Conservation (phyloP, 2,888 invertebrate species). For the Prosopocoilus inquinatus region DNA sequence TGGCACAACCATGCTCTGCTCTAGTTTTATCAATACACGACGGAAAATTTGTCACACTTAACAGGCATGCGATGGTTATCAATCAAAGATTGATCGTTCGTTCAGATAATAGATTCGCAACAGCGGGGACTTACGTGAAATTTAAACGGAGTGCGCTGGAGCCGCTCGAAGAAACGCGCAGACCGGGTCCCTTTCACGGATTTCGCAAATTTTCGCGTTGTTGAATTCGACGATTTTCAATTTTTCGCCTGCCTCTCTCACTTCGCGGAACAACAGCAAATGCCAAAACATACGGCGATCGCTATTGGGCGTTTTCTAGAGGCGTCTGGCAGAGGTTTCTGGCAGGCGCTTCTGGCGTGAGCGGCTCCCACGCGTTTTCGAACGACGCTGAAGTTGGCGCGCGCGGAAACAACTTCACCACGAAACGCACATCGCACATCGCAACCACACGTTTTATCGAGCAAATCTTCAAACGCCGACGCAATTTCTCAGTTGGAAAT, state of each 20-base stretch:
- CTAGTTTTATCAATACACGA: conserved; percentile 47
- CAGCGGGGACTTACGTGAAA: conserved; percentile 49
- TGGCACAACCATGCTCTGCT: conserved; percentile 45
- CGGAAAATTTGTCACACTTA: conserved; percentile 1
- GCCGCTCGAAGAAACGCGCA: conserved; percentile 19
- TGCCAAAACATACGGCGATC: conserved; percentile 36
- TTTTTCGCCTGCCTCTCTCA: conserved; percentile 39
- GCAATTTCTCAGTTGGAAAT: too few relatives aligned
- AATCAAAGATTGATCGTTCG: conserved; percentile 38
- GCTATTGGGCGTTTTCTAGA: conserved; percentile 42
- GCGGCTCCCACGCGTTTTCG: conserved; percentile 18
- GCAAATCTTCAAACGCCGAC: neutral
- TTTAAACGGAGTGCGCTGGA: conserved; percentile 40
- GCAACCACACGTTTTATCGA: too few relatives aligned
- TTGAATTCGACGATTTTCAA: conserved; percentile 48
- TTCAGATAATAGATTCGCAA: conserved; percentile 9
- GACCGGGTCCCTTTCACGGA: conserved; percentile 32
- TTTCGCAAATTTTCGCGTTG: conserved; percentile 42
- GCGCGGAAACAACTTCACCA: conserved; percentile 13
- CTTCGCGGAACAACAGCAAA: conserved; percentile 40
- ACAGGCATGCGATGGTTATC: conserved; percentile 39
- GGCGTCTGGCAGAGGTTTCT: conserved; percentile 53
- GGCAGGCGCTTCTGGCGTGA: conserved; percentile 47
- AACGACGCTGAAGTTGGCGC: conserved; percentile 13
- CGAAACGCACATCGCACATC: neutral